A percentile compares a stretch with the other conserved stretches of the same genome.
These are phyloP conservation scores for Zaprionus gabonicus DNA, from an alignment of 1,140 invertebrate genomes.

Conservation along the genomic window DNA sequence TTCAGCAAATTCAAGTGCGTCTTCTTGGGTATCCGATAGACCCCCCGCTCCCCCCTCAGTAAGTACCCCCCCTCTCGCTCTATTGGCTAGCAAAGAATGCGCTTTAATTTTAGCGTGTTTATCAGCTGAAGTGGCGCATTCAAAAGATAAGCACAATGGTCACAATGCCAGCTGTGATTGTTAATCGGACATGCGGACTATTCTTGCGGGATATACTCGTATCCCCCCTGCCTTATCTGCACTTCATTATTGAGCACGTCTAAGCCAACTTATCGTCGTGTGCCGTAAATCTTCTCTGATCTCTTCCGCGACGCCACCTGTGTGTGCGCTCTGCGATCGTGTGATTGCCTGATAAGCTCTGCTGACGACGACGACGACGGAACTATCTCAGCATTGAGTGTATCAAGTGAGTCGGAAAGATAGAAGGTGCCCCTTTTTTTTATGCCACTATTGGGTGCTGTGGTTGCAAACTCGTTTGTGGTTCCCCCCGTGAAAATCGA, in stretches of 20 bases:
- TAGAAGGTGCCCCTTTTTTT: not conserved
- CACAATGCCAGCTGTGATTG: not conserved
- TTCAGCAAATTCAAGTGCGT: not conserved
- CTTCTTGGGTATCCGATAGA: not conserved
- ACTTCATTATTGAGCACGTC: not conserved
- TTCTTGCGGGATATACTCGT: no score
- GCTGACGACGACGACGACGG: no score
- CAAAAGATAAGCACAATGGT: not conserved
- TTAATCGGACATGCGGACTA: not conserved
- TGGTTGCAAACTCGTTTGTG: not conserved
- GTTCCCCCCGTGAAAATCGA: not conserved
- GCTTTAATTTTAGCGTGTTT: not conserved
- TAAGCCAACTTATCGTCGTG: not conserved
- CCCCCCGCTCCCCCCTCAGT: not conserved
- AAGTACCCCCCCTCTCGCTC: not conserved
- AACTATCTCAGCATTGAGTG: not conserved
- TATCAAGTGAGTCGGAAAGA: conserved; percentile 1
- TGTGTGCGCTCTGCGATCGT: not conserved
- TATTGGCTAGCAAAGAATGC: not conserved
- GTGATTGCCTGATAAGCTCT: not conserved
- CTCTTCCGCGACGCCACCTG: not conserved
- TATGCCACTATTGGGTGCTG: not conserved
- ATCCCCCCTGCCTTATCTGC: not conserved
- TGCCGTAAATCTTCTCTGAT: conserved; percentile 5
- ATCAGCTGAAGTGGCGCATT: conserved; percentile 1